Evolutionary conservation across 2,797 vertebrate species (phyloP), one percentile per base, ranked within the genome.

Genomic region (Bryconaethiops microstoma): DNA sequence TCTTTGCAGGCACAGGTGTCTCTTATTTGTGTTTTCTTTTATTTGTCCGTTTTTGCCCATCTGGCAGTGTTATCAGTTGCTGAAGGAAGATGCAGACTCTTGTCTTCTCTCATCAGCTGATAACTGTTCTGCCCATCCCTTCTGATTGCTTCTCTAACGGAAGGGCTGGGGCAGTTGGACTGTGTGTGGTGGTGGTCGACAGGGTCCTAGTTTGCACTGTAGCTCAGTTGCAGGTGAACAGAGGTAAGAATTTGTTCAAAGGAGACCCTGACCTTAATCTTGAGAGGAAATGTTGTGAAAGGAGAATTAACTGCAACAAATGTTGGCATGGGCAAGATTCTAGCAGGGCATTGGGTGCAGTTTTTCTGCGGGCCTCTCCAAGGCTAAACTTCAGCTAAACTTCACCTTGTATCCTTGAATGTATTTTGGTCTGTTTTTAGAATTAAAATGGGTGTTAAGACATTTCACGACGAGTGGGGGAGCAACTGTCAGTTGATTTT

Each of bases 1-100:
- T 79, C 68, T 74, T 70, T 65, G 79, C 76, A 77, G 86, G 83
- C 86, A 85, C 83, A 79, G 77, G 76, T 79, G 68, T 76, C 83
- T 83, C 60, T 63, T 23, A 13, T 82, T 75, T 69, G 10, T 74
- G 78, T 48, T n/a, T 77, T 35, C 45, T 77, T 84, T 81, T 80
- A 67, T 81, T 79, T 79, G 69, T 35, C 73, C 35, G 17, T 74
- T 81, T 62, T 77, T 67, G 64, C 16, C 29, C 54, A 72, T 81
- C 73, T 50, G 76, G 69, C 35, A 13, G 29, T 42, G 65, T 78
- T 78, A 63, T 72, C 75, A 67, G 60, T 82, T 82, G 75, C 68
- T 77, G 68, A 60, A 72, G 68, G 50, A 48, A 52, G 45, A 52
- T 70, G 75, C 60, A 59, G 48, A 29, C 57, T 79, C 23, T 78